Evolutionary conservation across 1,140 invertebrate genomes (phyloP).

Genomic region (Gyrodactylus salaris): DNA sequence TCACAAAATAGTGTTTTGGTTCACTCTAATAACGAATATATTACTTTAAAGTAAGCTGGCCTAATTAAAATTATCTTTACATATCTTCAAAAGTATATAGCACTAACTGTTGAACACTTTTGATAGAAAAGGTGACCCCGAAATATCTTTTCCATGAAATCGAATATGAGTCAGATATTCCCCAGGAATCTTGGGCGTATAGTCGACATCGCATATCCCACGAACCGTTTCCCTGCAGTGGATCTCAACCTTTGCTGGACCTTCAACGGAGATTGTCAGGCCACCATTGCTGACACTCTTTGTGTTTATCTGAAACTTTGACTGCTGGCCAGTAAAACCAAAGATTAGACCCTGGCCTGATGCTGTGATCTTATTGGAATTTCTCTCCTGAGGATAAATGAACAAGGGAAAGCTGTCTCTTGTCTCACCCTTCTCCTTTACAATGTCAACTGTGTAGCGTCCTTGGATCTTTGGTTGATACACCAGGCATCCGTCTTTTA

Average conservation of each 20-base stretch:
- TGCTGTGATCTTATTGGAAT: not conserved
- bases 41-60: too few species aligned
- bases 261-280: slow-evolving; percentile 53
- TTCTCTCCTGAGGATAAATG: not conserved
- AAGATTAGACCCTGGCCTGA: not conserved
- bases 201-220: slow-evolving; percentile 53
- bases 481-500: too few species aligned
- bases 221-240: slow-evolving; percentile 30
- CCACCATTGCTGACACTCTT: slow-evolving; percentile 56
- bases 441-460: too few species aligned
- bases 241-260: slow-evolving; percentile 66
- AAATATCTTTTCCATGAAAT: slow-evolving; percentile 36
- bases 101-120: not conserved
- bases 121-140: slow-evolving; percentile 1
- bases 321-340: not conserved
- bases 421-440: too few species aligned
- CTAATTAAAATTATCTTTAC: too few species aligned
- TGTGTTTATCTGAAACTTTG: slow-evolving; percentile 56
- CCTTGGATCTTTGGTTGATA: too few species aligned
- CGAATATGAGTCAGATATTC: slow-evolving; percentile 78
- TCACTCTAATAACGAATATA: too few species aligned
- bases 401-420: not conserved
- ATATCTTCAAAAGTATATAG: too few species aligned
- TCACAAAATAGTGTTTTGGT: too few species aligned
- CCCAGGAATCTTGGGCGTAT: slow-evolving; percentile 57